These are phyloP conservation scores for Gila robusta DNA, from an alignment of 2,797 vertebrate species.

Conservation along the genomic window DNA sequence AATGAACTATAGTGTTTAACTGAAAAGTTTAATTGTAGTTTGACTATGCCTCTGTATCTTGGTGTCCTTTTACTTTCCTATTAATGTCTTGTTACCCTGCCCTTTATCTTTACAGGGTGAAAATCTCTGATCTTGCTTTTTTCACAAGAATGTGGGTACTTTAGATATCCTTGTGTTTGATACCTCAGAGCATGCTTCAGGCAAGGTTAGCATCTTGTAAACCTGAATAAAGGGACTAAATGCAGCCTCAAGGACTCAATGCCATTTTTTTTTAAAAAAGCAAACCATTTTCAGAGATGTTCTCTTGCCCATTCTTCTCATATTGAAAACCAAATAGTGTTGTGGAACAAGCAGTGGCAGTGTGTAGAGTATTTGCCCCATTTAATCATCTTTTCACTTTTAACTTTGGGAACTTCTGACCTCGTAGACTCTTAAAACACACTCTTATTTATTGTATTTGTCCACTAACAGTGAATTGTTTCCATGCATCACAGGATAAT, in stretches of 20 bases:
- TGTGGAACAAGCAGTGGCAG: background rate
- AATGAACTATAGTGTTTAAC: background rate
- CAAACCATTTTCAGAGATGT: background rate
- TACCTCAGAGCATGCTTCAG: constrained; percentile 45
- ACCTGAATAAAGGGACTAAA: constrained; percentile 48
- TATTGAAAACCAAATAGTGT: background rate
- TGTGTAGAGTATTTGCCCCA: background rate
- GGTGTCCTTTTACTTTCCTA: constrained; percentile 7
- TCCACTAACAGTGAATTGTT: background rate
- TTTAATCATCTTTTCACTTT: background rate
- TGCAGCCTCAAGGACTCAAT: constrained; percentile 36
- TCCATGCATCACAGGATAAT: too few relatives aligned
- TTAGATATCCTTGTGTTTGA: constrained; percentile 45
- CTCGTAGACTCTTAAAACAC: background rate
- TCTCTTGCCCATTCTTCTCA: background rate
- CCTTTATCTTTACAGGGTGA: constrained; percentile 13
- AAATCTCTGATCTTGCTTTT: constrained; percentile 29
- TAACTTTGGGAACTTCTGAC: background rate
- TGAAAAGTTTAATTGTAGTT: background rate
- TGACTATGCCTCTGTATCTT: constrained; percentile 18
- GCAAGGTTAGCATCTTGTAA: constrained; percentile 57
- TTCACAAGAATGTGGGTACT: constrained; percentile 17
- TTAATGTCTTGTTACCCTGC: background rate
- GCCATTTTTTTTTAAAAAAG: background rate
- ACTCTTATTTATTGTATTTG: too few relatives aligned